Evolutionary conservation across 1,140 invertebrate species (phyloP).

Genomic region (Argopecten irradians): DNA sequence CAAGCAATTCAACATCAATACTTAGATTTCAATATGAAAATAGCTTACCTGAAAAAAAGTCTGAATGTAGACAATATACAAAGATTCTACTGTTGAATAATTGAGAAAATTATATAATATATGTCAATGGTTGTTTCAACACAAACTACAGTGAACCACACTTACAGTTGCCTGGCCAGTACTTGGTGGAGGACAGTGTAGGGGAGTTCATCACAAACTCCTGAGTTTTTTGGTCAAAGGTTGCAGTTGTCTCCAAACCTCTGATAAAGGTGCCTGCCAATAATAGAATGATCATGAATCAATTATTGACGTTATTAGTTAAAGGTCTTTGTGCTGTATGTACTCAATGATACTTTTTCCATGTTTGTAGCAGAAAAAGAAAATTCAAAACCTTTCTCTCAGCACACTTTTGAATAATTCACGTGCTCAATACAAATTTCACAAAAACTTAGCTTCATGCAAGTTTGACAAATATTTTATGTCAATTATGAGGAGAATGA

Average conservation of each 20-base stretch:
- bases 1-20: background rate
- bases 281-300: background rate
- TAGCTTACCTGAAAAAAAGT: background rate
- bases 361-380: no score
- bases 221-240: conserved; percentile 88
- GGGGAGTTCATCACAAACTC: conserved; percentile 94
- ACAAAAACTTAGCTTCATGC: no score
- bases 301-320: no score
- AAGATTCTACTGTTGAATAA: background rate
- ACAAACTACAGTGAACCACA: conserved; percentile 59
- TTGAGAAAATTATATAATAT: background rate
- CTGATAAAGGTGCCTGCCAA: conserved; percentile 86
- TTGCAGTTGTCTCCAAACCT: conserved; percentile 93
- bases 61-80: background rate
- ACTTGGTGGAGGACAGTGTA: conserved; percentile 92
- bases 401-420: background rate
- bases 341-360: background rate
- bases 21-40: background rate
- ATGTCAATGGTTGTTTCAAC: background rate
- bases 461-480: no score
- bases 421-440: background rate
- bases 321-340: no score
- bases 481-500: no score
- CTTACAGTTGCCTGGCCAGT: conserved; percentile 95
- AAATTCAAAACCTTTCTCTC: background rate